Base-by-base conservation (phyloP, 2,113 vertebrate species). In the Uria aalge region DNA sequence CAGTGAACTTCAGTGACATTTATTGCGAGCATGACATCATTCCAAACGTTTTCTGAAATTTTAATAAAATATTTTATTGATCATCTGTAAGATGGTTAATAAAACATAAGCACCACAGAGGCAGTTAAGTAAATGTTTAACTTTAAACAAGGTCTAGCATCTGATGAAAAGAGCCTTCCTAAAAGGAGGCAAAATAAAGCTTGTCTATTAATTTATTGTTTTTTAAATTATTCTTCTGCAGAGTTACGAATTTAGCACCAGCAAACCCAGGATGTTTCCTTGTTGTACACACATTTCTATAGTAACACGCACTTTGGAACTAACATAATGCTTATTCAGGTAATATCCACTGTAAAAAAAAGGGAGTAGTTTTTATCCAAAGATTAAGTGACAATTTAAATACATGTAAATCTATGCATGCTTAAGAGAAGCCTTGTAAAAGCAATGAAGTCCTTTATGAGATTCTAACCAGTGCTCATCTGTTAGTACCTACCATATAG, bases 21-120 rank as follows among this genome's bases (percentile, higher is more conserved):
- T 60, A n/a, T 5, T 41, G 36, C 24, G 81, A 92, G 18, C 24
- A 57, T 59, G 38, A 68, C 27, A 64, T n/a, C 22, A 75, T 78
- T 90, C 56, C 26, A 94, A 94, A 82, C 12, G 36, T 91, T 89
- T 94, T 90, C 69, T 56, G 76, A 85, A 60, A 72, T 86, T 92
- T 66, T 80, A 74, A 47, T 38, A 60, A 24, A 59, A 81, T 47
- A 55, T 63, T 71, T 91, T 74, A 66, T 57, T 72, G 57, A 67
- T 82, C 29, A 66, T 50, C 19, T 74, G 7, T 24, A 71, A 30
- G 41, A 55, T 21, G 5, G 67, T 59, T 43, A 63, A 48, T 56
- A 68, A 86, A 92, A 57, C 27, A 73, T 76, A 21, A 77, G 4
- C 24, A 59, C 15, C 34, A 30, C 89, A 48, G 40, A 64, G 23